phyloP scores from a whole-genome alignment of 2,113 vertebrate species.

The Neodontobutis hainanensis region DNA sequence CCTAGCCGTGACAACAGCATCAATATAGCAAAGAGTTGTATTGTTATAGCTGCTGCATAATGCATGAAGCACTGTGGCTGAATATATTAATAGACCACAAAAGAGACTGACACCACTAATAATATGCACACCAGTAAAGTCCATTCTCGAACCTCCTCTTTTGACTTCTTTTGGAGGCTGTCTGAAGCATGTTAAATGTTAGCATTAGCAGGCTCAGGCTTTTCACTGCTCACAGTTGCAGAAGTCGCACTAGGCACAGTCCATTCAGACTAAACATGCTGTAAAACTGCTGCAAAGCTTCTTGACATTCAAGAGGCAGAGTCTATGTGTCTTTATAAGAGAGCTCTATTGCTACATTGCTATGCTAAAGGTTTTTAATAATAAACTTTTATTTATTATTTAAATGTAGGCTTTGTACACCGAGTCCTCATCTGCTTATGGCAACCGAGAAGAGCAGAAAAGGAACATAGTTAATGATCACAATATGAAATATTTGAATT shows the following conservation, averaged over 20 bases:
- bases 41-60: slow-evolving; percentile 58
- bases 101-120: slow-evolving; percentile 33
- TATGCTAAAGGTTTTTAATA: not conserved
- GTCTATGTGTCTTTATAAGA: not conserved
- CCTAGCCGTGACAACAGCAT: slow-evolving; percentile 6
- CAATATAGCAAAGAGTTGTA: slow-evolving; percentile 36
- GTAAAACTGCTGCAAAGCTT: slow-evolving; percentile 21
- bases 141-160: slow-evolving; percentile 47
- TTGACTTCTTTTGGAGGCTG: slow-evolving; percentile 57
- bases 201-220: not conserved
- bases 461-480: too few species aligned
- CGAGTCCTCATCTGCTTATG: too few species aligned
- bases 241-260: not conserved
- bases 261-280: slow-evolving; percentile 11
- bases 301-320: not conserved
- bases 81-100: slow-evolving; percentile 51
- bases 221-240: slow-evolving; percentile 16
- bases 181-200: slow-evolving; percentile 3
- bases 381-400: too few species aligned
- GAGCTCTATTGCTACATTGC: not conserved
- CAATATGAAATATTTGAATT: too few species aligned
- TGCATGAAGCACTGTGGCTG: slow-evolving; percentile 52
- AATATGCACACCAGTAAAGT: too few species aligned
- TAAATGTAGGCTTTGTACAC: too few species aligned
- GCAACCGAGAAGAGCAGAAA: too few species aligned